A percentile compares a stretch with the other conserved stretches of the same genome.
Evolutionary conservation across 2,113 vertebrate genomes (phyloP).

Genomic region (Campylorhamphus procurvoides): DNA sequence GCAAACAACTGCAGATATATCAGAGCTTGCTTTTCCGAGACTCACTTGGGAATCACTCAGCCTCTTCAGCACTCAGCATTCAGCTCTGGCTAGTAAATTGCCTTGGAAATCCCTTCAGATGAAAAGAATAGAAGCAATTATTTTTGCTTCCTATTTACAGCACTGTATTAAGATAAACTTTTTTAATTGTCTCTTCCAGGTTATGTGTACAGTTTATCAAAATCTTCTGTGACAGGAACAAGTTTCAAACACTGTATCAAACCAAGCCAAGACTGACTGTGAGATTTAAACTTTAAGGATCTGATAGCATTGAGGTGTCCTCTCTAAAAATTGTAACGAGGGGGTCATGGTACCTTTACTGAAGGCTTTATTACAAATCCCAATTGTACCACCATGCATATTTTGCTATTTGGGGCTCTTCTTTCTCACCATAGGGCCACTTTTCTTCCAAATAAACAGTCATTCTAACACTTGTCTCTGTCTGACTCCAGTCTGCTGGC

Average conservation of each 20-base stretch:
- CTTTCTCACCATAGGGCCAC: background rate
- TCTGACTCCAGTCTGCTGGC: background rate
- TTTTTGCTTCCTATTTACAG: background rate
- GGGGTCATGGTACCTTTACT: background rate
- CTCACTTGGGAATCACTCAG: background rate
- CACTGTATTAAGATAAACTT: background rate
- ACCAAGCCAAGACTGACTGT: background rate
- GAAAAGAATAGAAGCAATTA: background rate
- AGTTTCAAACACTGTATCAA: background rate
- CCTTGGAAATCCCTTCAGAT: background rate
- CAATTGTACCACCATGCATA: rapidly evolving
- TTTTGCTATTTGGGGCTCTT: background rate
- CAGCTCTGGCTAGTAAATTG: background rate
- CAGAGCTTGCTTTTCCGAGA: background rate
- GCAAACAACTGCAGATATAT: background rate
- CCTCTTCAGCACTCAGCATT: background rate
- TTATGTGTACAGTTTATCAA: background rate
- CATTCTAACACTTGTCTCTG: background rate
- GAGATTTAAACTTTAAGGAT: background rate
- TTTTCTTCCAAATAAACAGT: background rate
- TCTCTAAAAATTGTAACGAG: background rate
- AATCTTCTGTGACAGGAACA: background rate
- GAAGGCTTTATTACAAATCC: background rate
- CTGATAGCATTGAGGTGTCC: background rate
- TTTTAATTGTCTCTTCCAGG: background rate